A percentile compares a stretch with the other conserved stretches of the same genome.
phyloP scores from a whole-genome alignment of 1,140 invertebrate genomes.

The Frieseomelitta varia region DNA sequence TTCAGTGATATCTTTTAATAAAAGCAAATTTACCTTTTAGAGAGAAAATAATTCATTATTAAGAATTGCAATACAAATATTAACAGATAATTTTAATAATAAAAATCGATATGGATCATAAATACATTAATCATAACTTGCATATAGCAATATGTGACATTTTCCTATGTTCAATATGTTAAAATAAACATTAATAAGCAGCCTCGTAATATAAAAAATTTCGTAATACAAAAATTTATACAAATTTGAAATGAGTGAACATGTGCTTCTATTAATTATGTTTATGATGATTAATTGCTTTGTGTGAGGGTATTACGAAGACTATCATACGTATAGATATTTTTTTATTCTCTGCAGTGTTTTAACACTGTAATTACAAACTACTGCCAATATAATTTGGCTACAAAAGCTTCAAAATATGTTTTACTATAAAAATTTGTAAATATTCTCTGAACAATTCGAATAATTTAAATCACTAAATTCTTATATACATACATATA shows the following conservation, averaged over 20 bases:
- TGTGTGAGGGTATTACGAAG: conserved; percentile 11
- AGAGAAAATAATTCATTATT: neutral
- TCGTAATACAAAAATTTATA: neutral
- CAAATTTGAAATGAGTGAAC: neutral
- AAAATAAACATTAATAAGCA: conserved; percentile 17
- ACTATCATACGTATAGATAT: conserved; percentile 33
- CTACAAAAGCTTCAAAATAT: conserved; percentile 39
- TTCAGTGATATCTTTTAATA: neutral
- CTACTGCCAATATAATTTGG: conserved; percentile 50
- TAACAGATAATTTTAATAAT: conserved; percentile 7
- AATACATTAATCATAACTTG: conserved; percentile 38
- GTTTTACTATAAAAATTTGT: conserved; percentile 41
- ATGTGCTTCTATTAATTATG: conserved; percentile 4
- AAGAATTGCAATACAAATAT: neutral
- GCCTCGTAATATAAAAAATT: neutral
- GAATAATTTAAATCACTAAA: conserved; percentile 48
- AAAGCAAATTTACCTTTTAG: neutral
- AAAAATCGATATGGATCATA: conserved; percentile 6
- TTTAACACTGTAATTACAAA: conserved; percentile 6
- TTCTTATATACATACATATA: conserved; percentile 2
- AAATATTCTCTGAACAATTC: conserved; percentile 28
- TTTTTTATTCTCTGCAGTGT: conserved; percentile 39
- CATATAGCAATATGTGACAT: neutral
- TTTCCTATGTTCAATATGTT: conserved; percentile 8
- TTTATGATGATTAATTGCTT: conserved; percentile 6